These are phyloP conservation scores for Caenorhabditis tropicalis DNA, from an alignment of 1,140 invertebrate species.

Conservation along the genomic window DNA sequence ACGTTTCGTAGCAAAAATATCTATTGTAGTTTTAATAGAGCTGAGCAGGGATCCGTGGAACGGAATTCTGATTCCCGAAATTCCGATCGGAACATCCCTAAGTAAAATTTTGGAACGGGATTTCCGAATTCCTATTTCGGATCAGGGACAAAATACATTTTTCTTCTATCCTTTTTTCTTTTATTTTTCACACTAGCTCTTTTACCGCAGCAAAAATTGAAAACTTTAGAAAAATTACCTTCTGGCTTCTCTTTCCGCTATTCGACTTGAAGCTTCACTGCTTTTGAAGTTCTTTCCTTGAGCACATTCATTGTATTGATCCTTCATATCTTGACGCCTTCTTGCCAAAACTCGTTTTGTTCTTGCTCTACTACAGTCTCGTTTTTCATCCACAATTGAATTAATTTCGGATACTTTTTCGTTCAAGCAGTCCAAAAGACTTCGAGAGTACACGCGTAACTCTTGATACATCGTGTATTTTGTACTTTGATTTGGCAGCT, in stretches of 20 bases:
- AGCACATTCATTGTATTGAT: conserved; percentile 89
- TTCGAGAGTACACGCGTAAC: conserved; percentile 49
- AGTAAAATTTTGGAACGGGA: too few relatives aligned
- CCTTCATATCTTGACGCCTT: conserved; percentile 85
- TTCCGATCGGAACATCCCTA: too few relatives aligned
- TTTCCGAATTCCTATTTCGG: too few relatives aligned
- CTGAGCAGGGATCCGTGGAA: too few relatives aligned
- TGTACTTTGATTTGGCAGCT: conserved; percentile 45
- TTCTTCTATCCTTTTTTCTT: too few relatives aligned
- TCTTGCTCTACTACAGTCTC: conserved; percentile 79
- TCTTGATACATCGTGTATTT: conserved; percentile 59
- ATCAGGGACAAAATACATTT: too few relatives aligned
- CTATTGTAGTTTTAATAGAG: too few relatives aligned
- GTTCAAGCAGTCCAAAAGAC: conserved; percentile 57
- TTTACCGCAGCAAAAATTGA: neutral
- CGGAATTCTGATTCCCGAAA: too few relatives aligned
- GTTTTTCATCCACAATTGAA: conserved; percentile 81
- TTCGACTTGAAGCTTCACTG: conserved; percentile 73
- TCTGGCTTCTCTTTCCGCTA: conserved; percentile 87
- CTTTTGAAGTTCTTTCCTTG: conserved; percentile 80
- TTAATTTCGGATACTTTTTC: conserved; percentile 77
- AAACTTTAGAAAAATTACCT: conserved; percentile 67
- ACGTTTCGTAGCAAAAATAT: too few relatives aligned
- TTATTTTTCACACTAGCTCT: too few relatives aligned
- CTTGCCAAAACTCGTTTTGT: conserved; percentile 81